These are phyloP conservation scores for Apeltes quadracus DNA, from an alignment of 2,113 vertebrate genomes.

Conservation along the genomic window DNA sequence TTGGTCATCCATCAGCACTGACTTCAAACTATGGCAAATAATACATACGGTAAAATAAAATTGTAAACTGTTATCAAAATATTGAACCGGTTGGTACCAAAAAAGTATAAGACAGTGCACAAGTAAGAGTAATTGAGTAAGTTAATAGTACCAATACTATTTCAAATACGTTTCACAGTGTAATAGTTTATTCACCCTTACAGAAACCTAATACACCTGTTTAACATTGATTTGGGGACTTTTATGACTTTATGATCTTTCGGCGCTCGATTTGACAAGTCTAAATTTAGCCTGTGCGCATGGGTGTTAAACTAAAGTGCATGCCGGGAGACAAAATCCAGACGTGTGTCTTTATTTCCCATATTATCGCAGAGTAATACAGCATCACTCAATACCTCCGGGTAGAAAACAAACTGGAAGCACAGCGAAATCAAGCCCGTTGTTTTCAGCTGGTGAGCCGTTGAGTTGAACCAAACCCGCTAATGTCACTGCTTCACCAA, in stretches of 20 bases:
- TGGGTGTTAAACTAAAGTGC: slow-evolving; percentile 22
- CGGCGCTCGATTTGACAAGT: slow-evolving; percentile 20
- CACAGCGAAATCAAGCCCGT: background rate
- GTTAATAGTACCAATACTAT: background rate
- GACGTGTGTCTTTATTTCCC: slow-evolving; percentile 13
- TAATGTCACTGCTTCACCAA: background rate
- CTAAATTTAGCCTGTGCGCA: slow-evolving; percentile 47
- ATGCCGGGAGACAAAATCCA: slow-evolving; percentile 19
- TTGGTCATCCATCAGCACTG: background rate
- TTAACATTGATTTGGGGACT: slow-evolving; percentile 13
- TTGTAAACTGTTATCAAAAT: background rate
- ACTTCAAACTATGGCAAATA: background rate
- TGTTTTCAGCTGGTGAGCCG: background rate
- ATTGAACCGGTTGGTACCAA: background rate
- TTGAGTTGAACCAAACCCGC: background rate
- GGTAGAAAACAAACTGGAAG: slow-evolving; percentile 3
- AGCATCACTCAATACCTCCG: background rate
- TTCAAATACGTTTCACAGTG: background rate
- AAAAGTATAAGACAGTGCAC: background rate
- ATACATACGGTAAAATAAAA: background rate
- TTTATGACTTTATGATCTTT: slow-evolving; percentile 44
- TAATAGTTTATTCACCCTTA: background rate
- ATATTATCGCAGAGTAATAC: background rate
- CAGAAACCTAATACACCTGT: slow-evolving; percentile 16
- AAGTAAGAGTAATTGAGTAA: background rate